Percentiles rank a stretch among this genome's conserved stretches.
phyloP scores from a whole-genome alignment of 2,113 vertebrate genomes.

The Caracal caracal region DNA sequence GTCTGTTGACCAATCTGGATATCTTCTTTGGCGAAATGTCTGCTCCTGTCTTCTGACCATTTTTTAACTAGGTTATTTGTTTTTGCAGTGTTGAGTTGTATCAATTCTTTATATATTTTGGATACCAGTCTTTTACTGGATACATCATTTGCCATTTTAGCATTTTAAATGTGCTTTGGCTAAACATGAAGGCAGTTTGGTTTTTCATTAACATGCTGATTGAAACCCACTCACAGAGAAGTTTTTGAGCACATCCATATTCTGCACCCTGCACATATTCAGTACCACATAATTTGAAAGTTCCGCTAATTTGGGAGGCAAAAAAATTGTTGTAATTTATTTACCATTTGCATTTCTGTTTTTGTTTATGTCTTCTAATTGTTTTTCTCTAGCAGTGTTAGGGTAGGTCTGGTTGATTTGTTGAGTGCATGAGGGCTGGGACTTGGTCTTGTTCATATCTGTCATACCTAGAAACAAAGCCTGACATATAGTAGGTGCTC shows the following conservation, averaged over 20 bases:
- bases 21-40: not conserved
- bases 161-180: not conserved
- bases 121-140: not conserved
- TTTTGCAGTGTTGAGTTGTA: not conserved
- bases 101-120: not conserved
- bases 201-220: not conserved
- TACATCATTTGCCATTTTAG: not conserved
- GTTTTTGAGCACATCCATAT: not conserved
- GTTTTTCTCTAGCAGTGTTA: not conserved
- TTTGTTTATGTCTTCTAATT: not conserved
- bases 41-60: not conserved
- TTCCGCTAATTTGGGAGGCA: not conserved
- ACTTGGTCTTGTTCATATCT: not conserved
- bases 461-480: not conserved
- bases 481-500: not conserved
- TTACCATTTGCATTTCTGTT: not conserved
- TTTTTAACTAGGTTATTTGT: not conserved
- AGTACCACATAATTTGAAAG: not conserved
- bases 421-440: not conserved
- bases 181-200: not conserved
- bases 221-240: not conserved
- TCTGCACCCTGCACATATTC: not conserved
- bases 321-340: not conserved
- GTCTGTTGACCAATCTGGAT: not conserved
- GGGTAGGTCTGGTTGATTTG: not conserved